Conservation (phyloP, 2,797 vertebrate genomes). For the Tiaroga cobitis region DNA sequence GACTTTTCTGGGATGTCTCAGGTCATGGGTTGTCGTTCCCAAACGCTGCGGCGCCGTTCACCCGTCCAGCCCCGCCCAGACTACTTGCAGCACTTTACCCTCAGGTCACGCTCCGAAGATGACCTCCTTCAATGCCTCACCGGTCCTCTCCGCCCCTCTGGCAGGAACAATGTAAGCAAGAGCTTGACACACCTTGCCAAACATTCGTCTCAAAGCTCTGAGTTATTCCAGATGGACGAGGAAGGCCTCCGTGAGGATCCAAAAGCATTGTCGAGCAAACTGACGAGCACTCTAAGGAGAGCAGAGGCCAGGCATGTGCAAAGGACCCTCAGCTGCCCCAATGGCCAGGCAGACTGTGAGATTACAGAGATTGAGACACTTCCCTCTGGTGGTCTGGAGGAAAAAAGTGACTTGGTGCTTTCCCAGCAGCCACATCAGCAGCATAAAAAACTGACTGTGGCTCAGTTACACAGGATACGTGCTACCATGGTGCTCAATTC, state of each 20-base stretch:
- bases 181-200: slow-evolving; percentile 83
- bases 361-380: slow-evolving; percentile 60
- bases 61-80: slow-evolving; percentile 76
- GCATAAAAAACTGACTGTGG: slow-evolving; percentile 78
- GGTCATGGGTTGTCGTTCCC: slow-evolving; percentile 67
- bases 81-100: slow-evolving; percentile 68
- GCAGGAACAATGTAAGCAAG: slow-evolving; percentile 68
- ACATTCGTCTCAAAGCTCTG: slow-evolving; percentile 31
- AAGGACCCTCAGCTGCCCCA: slow-evolving; percentile 3
- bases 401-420: slow-evolving; percentile 38
- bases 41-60: slow-evolving; percentile 79
- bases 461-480: slow-evolving; percentile 91
- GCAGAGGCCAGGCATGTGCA: slow-evolving; percentile 57
- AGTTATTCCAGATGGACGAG: slow-evolving; percentile 49
- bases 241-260: slow-evolving; percentile 43
- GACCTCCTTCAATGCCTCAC: slow-evolving; percentile 80
- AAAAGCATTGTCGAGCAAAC: slow-evolving; percentile 57
- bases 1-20: slow-evolving; percentile 61
- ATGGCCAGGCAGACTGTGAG: slow-evolving; percentile 60
- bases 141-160: slow-evolving; percentile 9
- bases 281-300: slow-evolving; percentile 62
- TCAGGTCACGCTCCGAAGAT: slow-evolving; percentile 90
- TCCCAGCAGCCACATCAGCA: slow-evolving; percentile 74
- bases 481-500: slow-evolving; percentile 95
- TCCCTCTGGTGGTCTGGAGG: slow-evolving; percentile 44